Conservation (phyloP, 2,113 vertebrate genomes). For the Australoheros scitulus region DNA sequence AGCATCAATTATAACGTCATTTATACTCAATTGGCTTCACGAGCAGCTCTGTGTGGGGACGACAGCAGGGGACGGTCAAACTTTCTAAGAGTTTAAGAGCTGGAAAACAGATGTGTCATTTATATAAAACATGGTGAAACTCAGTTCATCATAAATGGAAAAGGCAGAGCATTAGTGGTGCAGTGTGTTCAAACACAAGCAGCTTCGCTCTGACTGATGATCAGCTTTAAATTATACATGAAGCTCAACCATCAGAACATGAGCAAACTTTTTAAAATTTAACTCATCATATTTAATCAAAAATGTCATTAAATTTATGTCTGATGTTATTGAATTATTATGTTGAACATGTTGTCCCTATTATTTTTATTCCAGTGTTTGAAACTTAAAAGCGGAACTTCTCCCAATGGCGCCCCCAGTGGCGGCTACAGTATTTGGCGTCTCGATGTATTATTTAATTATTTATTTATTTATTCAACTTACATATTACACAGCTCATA, state of each 20-base stretch:
- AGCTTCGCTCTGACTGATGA: neutral
- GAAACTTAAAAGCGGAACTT: neutral
- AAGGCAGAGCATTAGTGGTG: neutral
- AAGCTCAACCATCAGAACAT: neutral
- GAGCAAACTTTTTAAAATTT: neutral
- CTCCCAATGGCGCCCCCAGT: neutral
- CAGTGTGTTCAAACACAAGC: neutral
- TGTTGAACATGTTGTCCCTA: no score
- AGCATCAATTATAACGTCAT: slow-evolving; percentile 50
- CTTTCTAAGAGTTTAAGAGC: slow-evolving; percentile 17
- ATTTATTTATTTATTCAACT: no score
- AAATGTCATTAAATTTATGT: neutral
- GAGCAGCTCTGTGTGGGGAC: neutral
- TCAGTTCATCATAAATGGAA: neutral
- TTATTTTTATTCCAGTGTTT: neutral
- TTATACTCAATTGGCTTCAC: slow-evolving; percentile 19
- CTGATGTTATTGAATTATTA: neutral
- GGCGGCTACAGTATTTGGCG: neutral
- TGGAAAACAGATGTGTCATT: neutral
- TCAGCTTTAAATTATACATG: neutral
- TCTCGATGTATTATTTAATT: no score
- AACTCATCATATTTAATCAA: neutral
- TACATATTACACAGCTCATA: no score
- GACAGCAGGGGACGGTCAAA: neutral
- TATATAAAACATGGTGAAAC: neutral